Percentiles rank a stretch among this genome's conserved stretches.
These are phyloP conservation scores for Hippolais icterina DNA, from an alignment of 2,113 vertebrate genomes.

Conservation along the genomic window DNA sequence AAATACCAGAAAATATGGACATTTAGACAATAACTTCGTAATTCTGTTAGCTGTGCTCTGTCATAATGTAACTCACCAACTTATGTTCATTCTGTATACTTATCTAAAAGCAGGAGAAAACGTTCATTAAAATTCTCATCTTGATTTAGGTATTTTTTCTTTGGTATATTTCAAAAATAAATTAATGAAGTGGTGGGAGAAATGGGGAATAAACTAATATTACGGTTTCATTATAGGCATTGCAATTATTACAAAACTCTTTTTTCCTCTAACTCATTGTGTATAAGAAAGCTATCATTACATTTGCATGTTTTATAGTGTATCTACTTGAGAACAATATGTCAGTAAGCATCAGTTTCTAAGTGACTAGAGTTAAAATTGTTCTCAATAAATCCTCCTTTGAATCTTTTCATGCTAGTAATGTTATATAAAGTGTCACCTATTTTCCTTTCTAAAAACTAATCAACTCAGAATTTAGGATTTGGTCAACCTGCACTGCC, in stretches of 20 bases:
- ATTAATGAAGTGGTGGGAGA: background rate
- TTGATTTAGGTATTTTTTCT: background rate
- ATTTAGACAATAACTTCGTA: background rate
- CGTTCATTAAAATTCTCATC: constrained; percentile 32
- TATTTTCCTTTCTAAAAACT: constrained; percentile 41
- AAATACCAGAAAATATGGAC: background rate
- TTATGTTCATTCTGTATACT: background rate
- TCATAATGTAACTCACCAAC: background rate
- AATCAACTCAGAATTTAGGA: constrained; percentile 24
- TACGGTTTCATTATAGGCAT: constrained; percentile 31
- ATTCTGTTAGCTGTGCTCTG: background rate
- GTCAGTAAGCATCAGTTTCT: constrained; percentile 66
- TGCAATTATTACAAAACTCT: constrained; percentile 34
- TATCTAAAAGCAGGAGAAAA: constrained; percentile 1
- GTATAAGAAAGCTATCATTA: constrained; percentile 30
- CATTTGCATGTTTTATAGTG: constrained; percentile 56
- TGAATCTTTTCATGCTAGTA: constrained; percentile 49
- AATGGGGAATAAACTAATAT: constrained; percentile 21
- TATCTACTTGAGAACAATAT: constrained; percentile 34
- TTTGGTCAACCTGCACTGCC: constrained; percentile 44
- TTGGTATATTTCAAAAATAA: constrained; percentile 47
- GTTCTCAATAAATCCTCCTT: constrained; percentile 52
- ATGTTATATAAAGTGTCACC: constrained; percentile 20
- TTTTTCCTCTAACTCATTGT: background rate
- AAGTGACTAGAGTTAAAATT: constrained; percentile 65